Evolutionary conservation across 2,797 vertebrate species (phyloP), one percentile per base, ranked within the genome.

Genomic region (Pelobates cultripes): DNA sequence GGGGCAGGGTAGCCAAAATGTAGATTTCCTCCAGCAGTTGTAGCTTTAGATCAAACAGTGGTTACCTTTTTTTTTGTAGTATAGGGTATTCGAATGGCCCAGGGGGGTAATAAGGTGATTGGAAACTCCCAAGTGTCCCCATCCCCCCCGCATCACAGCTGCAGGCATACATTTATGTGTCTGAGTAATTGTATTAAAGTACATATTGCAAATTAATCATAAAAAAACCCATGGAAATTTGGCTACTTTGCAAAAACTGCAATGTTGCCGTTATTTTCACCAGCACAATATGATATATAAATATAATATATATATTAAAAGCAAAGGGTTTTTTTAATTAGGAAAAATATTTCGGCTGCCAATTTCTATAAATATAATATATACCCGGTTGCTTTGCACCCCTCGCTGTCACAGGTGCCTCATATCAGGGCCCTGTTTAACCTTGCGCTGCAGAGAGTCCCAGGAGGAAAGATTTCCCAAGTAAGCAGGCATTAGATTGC

Each of bases 91-190:
- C 5, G 47, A 3, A 51, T 10, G 5, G 55, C 9, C 55, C 55
- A 3, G 55, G 9, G 55, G 8, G 14, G 1, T 15, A 57, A 12
- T 51, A 13, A 15, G 57, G 57, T 61, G 28, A 64, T 8, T 3
- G 61, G 61, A 64, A 64, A 64, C 47, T 3, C 28, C 61, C n/a
- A 28, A 3, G 17, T 28, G 17, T 14, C 28, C 28, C 14, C 61
- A 2, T 40, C 61, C 13, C n/a, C 9, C 47, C 45, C 2, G n/a
- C 47, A 72, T 51, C 47, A 4, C 70, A 70, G n/a, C 70, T 53
- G 70, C 70, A 72, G 68, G 43, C 42, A 7, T 43, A 68, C 68
- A 43, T n/a, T 73, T 73, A 55, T 73, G 28, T 44, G 3, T 73
- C 53, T 42, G 71, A 73, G 71, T 73, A 73, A 73, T 57, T 57